A percentile compares a stretch with the other conserved stretches of the same genome.
phyloP scores from a whole-genome alignment of 2,113 vertebrate species.

The Serilophus lunatus region DNA sequence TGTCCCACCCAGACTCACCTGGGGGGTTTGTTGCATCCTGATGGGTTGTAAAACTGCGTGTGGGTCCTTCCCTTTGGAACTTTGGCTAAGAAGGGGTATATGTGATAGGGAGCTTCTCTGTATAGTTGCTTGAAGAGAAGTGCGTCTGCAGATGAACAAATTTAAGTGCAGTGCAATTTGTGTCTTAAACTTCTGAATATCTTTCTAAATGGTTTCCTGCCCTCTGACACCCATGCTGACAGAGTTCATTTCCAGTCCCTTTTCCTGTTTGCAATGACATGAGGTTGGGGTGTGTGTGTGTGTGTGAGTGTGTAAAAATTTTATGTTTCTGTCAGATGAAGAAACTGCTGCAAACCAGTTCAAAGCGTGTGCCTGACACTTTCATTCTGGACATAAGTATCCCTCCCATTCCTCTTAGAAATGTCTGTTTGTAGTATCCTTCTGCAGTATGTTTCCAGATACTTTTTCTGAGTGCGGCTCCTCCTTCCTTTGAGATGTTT shows the following conservation, averaged over 20 bases:
- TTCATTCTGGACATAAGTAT: accelerated
- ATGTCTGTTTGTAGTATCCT: not conserved
- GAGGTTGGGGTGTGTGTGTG: not conserved
- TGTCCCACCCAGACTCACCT: not conserved
- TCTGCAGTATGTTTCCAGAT: not conserved
- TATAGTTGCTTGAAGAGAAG: accelerated
- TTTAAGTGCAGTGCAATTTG: not conserved
- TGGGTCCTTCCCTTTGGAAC: not conserved
- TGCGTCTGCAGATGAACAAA: not conserved
- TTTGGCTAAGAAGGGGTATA: not conserved
- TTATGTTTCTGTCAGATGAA: not conserved
- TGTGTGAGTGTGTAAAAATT: not conserved
- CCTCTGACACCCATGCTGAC: not conserved
- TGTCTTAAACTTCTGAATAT: not conserved
- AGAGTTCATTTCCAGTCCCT: not conserved
- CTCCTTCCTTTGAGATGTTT: not conserved
- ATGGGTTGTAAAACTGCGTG: not conserved
- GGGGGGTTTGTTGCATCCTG: accelerated
- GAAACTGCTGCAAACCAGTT: not conserved
- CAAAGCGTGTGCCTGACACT: not conserved
- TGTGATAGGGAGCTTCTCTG: not conserved
- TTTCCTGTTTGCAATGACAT: not conserved
- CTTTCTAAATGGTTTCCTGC: not conserved
- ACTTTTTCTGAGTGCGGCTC: not conserved
- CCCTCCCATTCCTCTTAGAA: not conserved